Conservation (phyloP, 2,797 vertebrate genomes). For the Eupleurogrammus muticus region DNA sequence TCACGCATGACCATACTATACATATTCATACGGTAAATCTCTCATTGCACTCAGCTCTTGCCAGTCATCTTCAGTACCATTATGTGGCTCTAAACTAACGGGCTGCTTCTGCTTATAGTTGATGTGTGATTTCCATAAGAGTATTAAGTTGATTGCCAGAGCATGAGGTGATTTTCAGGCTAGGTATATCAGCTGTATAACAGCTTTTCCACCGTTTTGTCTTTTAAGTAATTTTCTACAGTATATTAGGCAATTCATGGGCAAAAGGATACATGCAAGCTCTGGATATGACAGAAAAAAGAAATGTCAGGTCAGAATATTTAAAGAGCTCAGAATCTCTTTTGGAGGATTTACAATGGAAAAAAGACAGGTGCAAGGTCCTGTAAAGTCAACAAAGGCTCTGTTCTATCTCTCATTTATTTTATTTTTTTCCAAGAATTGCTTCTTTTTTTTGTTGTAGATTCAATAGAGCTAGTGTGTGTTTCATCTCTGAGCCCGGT, state of each 20-base stretch:
- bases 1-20: too few relatives aligned
- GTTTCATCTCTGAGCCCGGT: slow-evolving; percentile 68
- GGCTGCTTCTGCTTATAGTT: slow-evolving; percentile 46
- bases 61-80: slow-evolving; percentile 74
- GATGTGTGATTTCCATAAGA: slow-evolving; percentile 47
- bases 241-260: slow-evolving; percentile 1
- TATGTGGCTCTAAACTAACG: slow-evolving; percentile 56
- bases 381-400: slow-evolving; percentile 41
- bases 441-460: slow-evolving; percentile 20
- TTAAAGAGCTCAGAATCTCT: slow-evolving; percentile 10
- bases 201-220: slow-evolving; percentile 12
- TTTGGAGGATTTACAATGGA: slow-evolving; percentile 20
- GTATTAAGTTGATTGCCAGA: not conserved
- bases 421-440: slow-evolving; percentile 1
- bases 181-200: not conserved
- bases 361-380: slow-evolving; percentile 4
- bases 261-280: slow-evolving; percentile 10
- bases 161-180: slow-evolving; percentile 1
- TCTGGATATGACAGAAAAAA: slow-evolving; percentile 20
- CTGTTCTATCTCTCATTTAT: slow-evolving; percentile 47
- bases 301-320: slow-evolving; percentile 41
- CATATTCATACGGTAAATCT: too few relatives aligned
- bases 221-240: slow-evolving; percentile 14
- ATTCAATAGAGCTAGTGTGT: slow-evolving; percentile 31
- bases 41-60: slow-evolving; percentile 65